phyloP scores from a whole-genome alignment of 2,797 vertebrate species.

The Moxostoma hubbsi region DNA sequence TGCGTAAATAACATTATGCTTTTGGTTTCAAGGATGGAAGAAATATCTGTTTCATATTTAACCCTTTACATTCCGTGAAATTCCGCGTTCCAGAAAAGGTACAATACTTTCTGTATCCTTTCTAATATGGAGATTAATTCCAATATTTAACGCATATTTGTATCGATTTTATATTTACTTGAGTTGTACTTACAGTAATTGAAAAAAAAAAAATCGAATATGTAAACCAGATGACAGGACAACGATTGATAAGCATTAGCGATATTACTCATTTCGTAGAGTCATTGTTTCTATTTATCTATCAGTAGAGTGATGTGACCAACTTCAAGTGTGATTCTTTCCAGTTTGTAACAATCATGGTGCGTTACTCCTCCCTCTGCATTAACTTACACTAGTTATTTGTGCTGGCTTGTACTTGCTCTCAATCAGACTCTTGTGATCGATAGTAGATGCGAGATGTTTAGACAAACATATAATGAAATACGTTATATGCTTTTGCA shows the following conservation, averaged over 20 bases:
- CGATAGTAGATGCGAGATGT: background rate
- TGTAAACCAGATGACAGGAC: conserved; percentile 18
- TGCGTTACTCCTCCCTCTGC: conserved; percentile 7
- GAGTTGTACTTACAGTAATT: background rate
- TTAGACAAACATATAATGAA: background rate
- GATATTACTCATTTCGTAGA: conserved; percentile 24
- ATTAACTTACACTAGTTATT: conserved; percentile 16
- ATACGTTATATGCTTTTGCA: background rate
- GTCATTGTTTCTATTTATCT: background rate
- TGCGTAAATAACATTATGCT: conserved; percentile 63
- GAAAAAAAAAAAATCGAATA: background rate
- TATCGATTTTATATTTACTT: background rate
- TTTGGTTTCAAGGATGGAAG: conserved; percentile 69
- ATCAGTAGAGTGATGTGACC: background rate
- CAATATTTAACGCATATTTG: conserved; percentile 2
- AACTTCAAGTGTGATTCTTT: background rate
- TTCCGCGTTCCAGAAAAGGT: conserved; percentile 77
- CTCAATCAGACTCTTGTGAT: conserved; percentile 30
- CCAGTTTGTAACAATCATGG: background rate
- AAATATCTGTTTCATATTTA: conserved; percentile 72
- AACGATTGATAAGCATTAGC: conserved; percentile 12
- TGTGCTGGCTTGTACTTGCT: conserved; percentile 45
- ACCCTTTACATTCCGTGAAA: conserved; percentile 72
- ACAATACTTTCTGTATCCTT: conserved; percentile 55
- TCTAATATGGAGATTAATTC: background rate